A percentile compares a stretch with the other conserved stretches of the same genome.
Conservation (phyloP, 2,888 invertebrate species). For the Tricholauxania praeusta region DNA sequence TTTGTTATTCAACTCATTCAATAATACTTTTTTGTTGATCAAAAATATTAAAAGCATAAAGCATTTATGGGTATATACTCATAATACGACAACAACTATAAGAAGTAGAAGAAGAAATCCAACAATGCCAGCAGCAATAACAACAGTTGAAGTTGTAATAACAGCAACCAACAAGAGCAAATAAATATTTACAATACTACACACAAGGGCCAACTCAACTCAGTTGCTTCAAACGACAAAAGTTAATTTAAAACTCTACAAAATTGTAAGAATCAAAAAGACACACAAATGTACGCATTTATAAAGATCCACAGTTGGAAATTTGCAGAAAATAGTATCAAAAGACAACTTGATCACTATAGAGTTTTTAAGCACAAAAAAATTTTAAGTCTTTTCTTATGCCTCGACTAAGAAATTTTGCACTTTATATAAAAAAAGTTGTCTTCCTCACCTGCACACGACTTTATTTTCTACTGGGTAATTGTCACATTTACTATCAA, state of each 20-base stretch:
- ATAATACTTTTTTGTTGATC: constrained; percentile 17
- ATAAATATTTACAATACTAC: neutral
- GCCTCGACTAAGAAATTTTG: too few relatives aligned
- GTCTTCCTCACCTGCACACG: too few relatives aligned
- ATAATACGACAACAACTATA: neutral
- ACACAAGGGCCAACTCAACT: neutral
- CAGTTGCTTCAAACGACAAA: constrained; percentile 7
- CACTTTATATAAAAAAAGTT: too few relatives aligned
- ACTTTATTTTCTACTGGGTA: too few relatives aligned
- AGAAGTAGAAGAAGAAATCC: neutral
- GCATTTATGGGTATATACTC: neutral
- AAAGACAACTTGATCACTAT: too few relatives aligned
- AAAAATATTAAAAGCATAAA: constrained; percentile 8
- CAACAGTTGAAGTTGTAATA: neutral
- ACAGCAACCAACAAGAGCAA: neutral
- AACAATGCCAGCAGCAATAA: neutral
- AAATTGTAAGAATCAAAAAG: constrained; percentile 8
- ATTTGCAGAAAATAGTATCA: neutral
- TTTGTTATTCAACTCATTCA: neutral
- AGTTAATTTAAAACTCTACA: constrained; percentile 7
- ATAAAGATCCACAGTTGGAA: neutral
- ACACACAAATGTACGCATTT: neutral
- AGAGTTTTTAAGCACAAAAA: too few relatives aligned
- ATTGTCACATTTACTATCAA: neutral
- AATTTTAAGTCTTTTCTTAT: too few relatives aligned